These are phyloP conservation scores for Excalfactoria chinensis DNA, from an alignment of 2,113 vertebrate species.

Conservation along the genomic window DNA sequence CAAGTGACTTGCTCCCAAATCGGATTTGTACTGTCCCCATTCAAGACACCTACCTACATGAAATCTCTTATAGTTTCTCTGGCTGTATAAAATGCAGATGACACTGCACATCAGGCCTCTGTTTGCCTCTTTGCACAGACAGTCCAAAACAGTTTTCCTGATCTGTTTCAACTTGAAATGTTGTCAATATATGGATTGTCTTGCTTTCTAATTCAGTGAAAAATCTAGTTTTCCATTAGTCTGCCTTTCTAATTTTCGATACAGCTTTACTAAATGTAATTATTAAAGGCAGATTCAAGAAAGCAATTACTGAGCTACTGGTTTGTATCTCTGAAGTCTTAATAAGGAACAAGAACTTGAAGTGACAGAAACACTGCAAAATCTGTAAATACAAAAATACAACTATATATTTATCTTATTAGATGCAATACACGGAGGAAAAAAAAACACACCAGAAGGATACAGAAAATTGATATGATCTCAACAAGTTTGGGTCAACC, in stretches of 20 bases:
- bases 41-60: constrained; percentile 78
- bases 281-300: constrained; percentile 99
- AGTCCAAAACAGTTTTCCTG: constrained; percentile 98
- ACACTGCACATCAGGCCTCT: constrained; percentile 86
- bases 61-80: constrained; percentile 83
- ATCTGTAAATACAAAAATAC: constrained; percentile 38
- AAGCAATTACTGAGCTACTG: constrained; percentile 95
- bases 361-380: constrained; percentile 70
- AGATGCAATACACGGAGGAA: not conserved
- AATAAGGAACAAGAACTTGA: constrained; percentile 87
- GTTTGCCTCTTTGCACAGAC: constrained; percentile 87
- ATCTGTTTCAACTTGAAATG: constrained; percentile 95
- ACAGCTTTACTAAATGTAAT: constrained; percentile 95
- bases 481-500: not conserved
- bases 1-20: constrained; percentile 76
- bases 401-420: not conserved
- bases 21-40: constrained; percentile 69
- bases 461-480: not conserved
- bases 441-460: not conserved
- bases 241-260: constrained; percentile 90
- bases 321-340: constrained; percentile 97
- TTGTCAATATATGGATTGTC: constrained; percentile 99
- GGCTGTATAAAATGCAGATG: constrained; percentile 78
- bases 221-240: constrained; percentile 99
- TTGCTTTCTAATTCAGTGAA: constrained; percentile 98